Conservation (phyloP, 1,140 invertebrate species). For the Calosoma granatense region DNA sequence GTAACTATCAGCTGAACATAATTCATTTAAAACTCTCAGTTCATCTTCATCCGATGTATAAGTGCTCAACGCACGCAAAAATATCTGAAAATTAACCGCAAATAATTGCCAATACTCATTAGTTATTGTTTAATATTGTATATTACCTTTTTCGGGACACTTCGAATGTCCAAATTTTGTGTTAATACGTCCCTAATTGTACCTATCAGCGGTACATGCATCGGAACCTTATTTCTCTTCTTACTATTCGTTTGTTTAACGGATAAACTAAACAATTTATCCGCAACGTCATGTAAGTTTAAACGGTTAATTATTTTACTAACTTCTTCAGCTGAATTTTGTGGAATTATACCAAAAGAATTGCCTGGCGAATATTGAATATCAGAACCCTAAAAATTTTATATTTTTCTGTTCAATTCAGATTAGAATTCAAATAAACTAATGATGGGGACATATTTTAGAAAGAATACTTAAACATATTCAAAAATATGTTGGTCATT, state of each 20-base stretch:
- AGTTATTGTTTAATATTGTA: conserved; percentile 19
- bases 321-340: conserved; percentile 24
- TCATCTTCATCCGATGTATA: conserved; percentile 49
- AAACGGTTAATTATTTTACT: conserved; percentile 21
- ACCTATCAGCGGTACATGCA: conserved; percentile 33
- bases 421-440: conserved; percentile 14
- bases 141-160: conserved; percentile 39
- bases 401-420: neutral
- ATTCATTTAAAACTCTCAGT: conserved; percentile 47
- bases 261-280: conserved; percentile 19
- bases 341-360: conserved; percentile 27
- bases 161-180: conserved; percentile 35
- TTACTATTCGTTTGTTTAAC: conserved; percentile 18
- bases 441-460: conserved; percentile 16
- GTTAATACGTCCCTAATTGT: conserved; percentile 34
- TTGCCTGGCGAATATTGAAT: conserved; percentile 21
- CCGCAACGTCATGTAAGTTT: conserved; percentile 13
- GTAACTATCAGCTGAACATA: conserved; percentile 51
- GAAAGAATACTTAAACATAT: too few relatives aligned
- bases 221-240: conserved; percentile 29
- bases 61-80: conserved; percentile 48
- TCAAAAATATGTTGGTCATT: too few relatives aligned
- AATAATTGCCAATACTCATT: conserved; percentile 15
- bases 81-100: conserved; percentile 39
- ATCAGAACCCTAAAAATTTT: conserved; percentile 1